phyloP scores from a whole-genome alignment of 2,113 vertebrate genomes.

The Orcinus orca region DNA sequence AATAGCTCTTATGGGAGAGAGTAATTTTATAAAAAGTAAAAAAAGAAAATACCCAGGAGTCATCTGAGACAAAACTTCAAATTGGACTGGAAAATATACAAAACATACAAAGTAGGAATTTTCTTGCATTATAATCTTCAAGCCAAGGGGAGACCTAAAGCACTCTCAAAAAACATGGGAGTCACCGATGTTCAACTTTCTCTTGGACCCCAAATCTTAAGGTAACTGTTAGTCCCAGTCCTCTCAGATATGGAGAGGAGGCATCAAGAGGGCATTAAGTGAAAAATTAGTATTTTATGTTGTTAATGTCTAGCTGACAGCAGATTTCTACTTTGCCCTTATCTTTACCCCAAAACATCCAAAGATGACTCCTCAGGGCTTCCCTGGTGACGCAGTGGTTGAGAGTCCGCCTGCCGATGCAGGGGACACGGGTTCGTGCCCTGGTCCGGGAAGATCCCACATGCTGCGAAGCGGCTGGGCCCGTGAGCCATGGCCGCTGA shows the following conservation, averaged over 20 bases:
- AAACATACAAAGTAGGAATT: background rate
- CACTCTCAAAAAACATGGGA: background rate
- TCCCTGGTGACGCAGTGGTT: too few relatives aligned
- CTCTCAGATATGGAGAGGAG: background rate
- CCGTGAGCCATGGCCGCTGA: too few relatives aligned
- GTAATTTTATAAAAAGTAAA: background rate
- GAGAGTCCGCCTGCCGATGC: too few relatives aligned
- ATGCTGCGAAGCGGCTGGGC: too few relatives aligned
- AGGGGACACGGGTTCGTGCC: too few relatives aligned
- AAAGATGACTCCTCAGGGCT: background rate
- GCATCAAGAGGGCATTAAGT: constrained; percentile 18
- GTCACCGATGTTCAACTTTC: background rate
- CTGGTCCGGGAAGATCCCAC: too few relatives aligned
- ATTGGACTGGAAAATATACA: background rate
- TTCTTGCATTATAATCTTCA: background rate
- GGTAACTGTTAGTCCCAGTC: background rate
- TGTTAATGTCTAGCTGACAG: background rate
- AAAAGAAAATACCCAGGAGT: background rate
- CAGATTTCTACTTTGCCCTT: constrained; percentile 31
- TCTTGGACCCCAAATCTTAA: background rate
- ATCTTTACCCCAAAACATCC: background rate
- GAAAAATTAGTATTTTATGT: background rate
- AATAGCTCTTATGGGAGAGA: background rate
- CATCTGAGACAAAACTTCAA: background rate
- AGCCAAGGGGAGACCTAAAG: background rate